Evolutionary conservation across 1,140 invertebrate genomes (phyloP).

Genomic region (Drosophila neocordata): DNA sequence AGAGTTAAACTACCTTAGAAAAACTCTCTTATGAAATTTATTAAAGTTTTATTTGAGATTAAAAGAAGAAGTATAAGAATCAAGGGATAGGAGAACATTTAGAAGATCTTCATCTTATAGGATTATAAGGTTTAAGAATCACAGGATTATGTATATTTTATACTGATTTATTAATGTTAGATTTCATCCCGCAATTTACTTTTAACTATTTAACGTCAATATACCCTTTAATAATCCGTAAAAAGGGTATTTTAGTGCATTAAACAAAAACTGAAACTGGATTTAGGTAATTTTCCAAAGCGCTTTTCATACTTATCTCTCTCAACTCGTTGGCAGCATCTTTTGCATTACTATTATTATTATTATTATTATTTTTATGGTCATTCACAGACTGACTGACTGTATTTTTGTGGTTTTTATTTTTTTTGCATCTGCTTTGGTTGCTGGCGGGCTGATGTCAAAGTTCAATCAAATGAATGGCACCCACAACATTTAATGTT

Average conservation of each 20-base stretch:
- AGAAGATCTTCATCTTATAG: too few relatives aligned
- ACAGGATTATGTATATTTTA: too few relatives aligned
- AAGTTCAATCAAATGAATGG: conserved; percentile 78
- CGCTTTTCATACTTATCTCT: conserved; percentile 56
- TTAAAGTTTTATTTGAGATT: too few relatives aligned
- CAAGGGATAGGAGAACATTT: too few relatives aligned
- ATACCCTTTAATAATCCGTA: too few relatives aligned
- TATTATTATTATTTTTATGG: conserved; percentile 65
- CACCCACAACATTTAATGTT: conserved; percentile 78
- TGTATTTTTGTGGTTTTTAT: conserved; percentile 31
- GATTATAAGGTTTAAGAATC: too few relatives aligned
- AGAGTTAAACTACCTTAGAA: too few relatives aligned
- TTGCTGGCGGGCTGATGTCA: conserved; percentile 52
- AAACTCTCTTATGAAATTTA: too few relatives aligned
- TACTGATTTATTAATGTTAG: too few relatives aligned
- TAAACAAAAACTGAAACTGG: conserved; percentile 31
- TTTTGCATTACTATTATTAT: conserved; percentile 66
- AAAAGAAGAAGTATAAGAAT: too few relatives aligned
- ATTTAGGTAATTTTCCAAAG: conserved; percentile 53
- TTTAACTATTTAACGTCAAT: too few relatives aligned
- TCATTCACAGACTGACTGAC: conserved; percentile 14
- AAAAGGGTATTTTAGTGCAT: conserved; percentile 19
- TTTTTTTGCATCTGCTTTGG: conserved; percentile 45
- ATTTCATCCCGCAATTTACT: too few relatives aligned
- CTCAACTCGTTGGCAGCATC: conserved; percentile 64